A percentile compares a stretch with the other conserved stretches of the same genome.
Conservation (phyloP, 2,113 vertebrate species). For the Ammodytes marinus region DNA sequence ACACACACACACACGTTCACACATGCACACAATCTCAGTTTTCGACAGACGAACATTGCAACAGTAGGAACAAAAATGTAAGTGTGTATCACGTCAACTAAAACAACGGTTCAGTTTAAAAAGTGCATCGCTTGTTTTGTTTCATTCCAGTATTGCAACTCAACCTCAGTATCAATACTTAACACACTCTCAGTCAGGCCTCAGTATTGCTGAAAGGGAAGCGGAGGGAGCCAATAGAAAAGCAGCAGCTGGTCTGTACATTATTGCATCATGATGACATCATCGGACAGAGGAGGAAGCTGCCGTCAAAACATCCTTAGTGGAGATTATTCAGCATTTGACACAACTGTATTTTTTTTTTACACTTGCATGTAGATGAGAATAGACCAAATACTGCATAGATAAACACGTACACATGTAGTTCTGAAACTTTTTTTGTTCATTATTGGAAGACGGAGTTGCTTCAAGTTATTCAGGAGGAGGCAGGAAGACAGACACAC, state of each 20-base stretch:
- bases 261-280: conserved; percentile 73
- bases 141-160: conserved; percentile 24
- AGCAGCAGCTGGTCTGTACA: conserved; percentile 57
- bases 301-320: conserved; percentile 13
- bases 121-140: conserved; percentile 14
- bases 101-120: conserved; percentile 4
- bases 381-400: conserved; percentile 58
- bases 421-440: conserved; percentile 30
- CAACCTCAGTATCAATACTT: background rate
- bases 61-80: conserved; percentile 1
- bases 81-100: background rate
- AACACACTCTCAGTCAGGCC: background rate
- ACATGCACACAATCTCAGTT: conserved; percentile 14
- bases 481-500: conserved; percentile 53
- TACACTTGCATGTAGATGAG: conserved; percentile 12
- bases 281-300: conserved; percentile 47
- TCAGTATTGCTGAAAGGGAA: conserved; percentile 32
- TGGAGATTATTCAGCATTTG: conserved; percentile 13
- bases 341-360: conserved; percentile 29
- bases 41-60: background rate
- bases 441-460: conserved; percentile 67
- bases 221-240: conserved; percentile 23
- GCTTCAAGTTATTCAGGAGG: conserved; percentile 77
- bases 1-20: background rate
- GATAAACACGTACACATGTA: conserved; percentile 34